A percentile compares a stretch with the other conserved stretches of the same genome.
Conservation (phyloP, 2,113 vertebrate genomes). For the Prunella himalayana region DNA sequence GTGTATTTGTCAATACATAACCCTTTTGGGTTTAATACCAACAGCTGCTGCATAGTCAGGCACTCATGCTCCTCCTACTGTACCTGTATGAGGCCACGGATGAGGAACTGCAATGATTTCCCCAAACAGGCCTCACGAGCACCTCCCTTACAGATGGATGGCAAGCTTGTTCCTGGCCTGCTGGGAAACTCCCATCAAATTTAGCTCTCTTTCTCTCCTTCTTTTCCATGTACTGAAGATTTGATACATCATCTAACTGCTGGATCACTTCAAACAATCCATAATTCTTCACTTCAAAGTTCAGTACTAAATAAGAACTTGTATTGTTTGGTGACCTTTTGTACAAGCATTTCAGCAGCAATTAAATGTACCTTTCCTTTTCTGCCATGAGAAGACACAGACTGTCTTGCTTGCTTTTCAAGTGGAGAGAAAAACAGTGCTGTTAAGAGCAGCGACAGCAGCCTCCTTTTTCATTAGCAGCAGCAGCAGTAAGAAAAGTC, state of each 20-base stretch:
- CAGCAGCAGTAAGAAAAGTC: constrained; percentile 40
- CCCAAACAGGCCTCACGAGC: background rate
- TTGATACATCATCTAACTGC: constrained; percentile 28
- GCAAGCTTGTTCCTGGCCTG: constrained; percentile 42
- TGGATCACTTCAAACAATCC: constrained; percentile 42
- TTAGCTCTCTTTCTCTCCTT: constrained; percentile 45
- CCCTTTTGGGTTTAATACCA: background rate
- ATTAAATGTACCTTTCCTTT: constrained; percentile 66
- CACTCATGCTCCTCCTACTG: background rate
- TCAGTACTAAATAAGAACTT: constrained; percentile 65
- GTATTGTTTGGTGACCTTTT: constrained; percentile 71
- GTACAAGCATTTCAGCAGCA: constrained; percentile 69
- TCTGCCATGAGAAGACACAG: constrained; percentile 40
- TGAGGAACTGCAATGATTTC: constrained; percentile 14
- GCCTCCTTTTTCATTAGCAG: constrained; percentile 57
- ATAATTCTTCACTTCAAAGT: constrained; percentile 70
- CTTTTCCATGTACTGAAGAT: constrained; percentile 28
- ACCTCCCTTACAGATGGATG: constrained; percentile 19
- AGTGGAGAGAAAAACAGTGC: constrained; percentile 45
- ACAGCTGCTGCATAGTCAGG: background rate
- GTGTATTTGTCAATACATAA: background rate
- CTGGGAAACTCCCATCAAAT: constrained; percentile 45
- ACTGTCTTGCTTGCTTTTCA: constrained; percentile 61
- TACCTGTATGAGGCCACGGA: background rate
- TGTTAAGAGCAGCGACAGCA: background rate